Evolutionary conservation across 1,140 invertebrate genomes (phyloP), one percentile per base, ranked within the genome.

Genomic region (Alviniconcha marisindica): DNA sequence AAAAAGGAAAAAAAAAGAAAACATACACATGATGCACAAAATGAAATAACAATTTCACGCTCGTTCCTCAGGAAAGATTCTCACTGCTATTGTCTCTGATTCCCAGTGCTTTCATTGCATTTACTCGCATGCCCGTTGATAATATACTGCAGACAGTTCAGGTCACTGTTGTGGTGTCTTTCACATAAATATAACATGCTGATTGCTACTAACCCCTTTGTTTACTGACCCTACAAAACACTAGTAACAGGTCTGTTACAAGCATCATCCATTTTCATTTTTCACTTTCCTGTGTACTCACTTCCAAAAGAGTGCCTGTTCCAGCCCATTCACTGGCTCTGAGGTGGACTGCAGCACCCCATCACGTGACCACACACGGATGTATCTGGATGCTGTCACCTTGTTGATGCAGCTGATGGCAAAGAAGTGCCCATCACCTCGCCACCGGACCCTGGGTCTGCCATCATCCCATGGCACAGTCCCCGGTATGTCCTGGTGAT

Each of bases 361-460:
- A 31, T 93, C 92, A 40, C 92, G 86, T 71, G 88, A 92, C 90
- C 92, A 93, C 10, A 92, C 91, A 56, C 90, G 84, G 12, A 93
- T 74, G 71, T 89, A 89, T 94, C 94, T 92, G 21, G 80, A 87
- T 48, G 90, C 92, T 90, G 88, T 91, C 40, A 88, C 42, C 36
- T 87, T 82, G 69, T 94, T 89, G 38, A 96, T 90, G 88, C 94
- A 96, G 84, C 95, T 96, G 21, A 98, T 94, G n/a, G 95, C 96
- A 95, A 98, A 98, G 73, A 95, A 94, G 80, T 95, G 93, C 63
- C 97, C 96, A 94, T 98, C 97, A 12, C 95, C 96, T 88, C 96
- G 94, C 98, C 98, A 99, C 51, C 94, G 95, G 81, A 98, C 95
- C 80, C 94, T 93, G 1, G 95, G 92, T 71, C 92, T 89, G 81